Evolutionary conservation across 2,797 vertebrate species (phyloP).

Genomic region (Aulostomus chinensis): DNA sequence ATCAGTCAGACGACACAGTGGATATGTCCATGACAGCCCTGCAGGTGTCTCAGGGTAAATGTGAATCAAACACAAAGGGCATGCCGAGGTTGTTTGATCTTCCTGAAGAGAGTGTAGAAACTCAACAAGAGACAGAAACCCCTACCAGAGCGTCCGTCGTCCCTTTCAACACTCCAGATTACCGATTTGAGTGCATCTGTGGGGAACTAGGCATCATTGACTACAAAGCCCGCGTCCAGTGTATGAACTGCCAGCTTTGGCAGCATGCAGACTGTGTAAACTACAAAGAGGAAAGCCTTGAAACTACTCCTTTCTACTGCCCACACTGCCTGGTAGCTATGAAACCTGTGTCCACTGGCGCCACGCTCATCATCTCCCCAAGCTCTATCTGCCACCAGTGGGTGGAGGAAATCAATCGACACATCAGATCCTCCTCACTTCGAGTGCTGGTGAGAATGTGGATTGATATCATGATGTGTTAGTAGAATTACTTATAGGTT

Average conservation of each 20-base stretch:
- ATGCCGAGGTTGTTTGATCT: constrained; percentile 1
- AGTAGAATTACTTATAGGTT: too few relatives aligned
- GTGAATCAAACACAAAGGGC: constrained; percentile 35
- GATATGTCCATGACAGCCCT: constrained; percentile 9
- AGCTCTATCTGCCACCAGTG: constrained; percentile 99
- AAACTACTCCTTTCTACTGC: constrained; percentile 94
- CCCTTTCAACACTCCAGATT: constrained; percentile 86
- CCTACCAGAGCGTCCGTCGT: constrained; percentile 66
- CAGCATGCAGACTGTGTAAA: constrained; percentile 96
- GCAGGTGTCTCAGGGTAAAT: constrained; percentile 25
- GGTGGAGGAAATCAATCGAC: constrained; percentile 97
- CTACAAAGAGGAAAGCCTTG: constrained; percentile 91
- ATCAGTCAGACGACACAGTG: constrained; percentile 18
- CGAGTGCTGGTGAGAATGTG: constrained; percentile 88
- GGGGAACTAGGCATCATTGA: constrained; percentile 90
- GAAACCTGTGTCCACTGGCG: constrained; percentile 92
- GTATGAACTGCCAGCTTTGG: constrained; percentile 95
- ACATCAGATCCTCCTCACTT: constrained; percentile 91
- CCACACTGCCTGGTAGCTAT: constrained; percentile 98
- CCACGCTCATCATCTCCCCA: constrained; percentile 96
- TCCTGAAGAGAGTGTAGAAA: background rate
- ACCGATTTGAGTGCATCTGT: constrained; percentile 97
- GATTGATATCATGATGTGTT: too few relatives aligned
- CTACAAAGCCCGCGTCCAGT: constrained; percentile 93
- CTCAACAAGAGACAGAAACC: constrained; percentile 38